phyloP scores from a whole-genome alignment of 2,888 invertebrate species.

The Thereva unica region DNA sequence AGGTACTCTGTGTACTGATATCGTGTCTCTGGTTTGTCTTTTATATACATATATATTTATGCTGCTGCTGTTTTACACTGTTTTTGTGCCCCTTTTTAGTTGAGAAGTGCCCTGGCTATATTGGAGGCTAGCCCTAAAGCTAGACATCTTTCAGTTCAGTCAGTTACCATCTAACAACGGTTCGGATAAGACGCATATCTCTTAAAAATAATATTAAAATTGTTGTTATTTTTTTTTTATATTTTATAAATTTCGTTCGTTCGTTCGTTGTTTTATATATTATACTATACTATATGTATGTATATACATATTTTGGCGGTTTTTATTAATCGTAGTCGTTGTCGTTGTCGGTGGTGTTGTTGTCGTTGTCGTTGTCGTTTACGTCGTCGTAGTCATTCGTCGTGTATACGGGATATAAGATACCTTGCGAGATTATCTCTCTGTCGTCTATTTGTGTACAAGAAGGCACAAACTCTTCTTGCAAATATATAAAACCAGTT shows the following conservation, averaged over 20 bases:
- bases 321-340: not conserved
- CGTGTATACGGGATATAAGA: not conserved
- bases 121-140: slow-evolving; percentile 35
- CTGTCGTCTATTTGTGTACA: slow-evolving; percentile 33
- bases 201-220: slow-evolving; percentile 1
- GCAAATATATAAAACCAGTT: slow-evolving; percentile 58
- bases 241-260: not conserved
- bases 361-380: slow-evolving; percentile 12
- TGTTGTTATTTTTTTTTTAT: not conserved
- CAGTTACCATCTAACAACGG: slow-evolving; percentile 38
- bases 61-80: slow-evolving; percentile 11
- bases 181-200: slow-evolving; percentile 36
- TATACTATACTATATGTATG: not conserved
- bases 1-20: too few species aligned
- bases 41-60: too few species aligned
- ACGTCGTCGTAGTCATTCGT: too few species aligned
- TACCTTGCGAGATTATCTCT: slow-evolving; percentile 20
- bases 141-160: slow-evolving; percentile 34
- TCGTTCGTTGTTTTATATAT: not conserved
- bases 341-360: not conserved
- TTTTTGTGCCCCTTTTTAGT: slow-evolving; percentile 2
- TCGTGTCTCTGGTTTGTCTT: too few species aligned
- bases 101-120: slow-evolving; percentile 24
- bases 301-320: not conserved
- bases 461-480: slow-evolving; percentile 38